A percentile compares a stretch with the other conserved stretches of the same genome.
These are phyloP conservation scores for Drosophila rhopaloa DNA, from an alignment of 1,140 invertebrate species.

Conservation along the genomic window DNA sequence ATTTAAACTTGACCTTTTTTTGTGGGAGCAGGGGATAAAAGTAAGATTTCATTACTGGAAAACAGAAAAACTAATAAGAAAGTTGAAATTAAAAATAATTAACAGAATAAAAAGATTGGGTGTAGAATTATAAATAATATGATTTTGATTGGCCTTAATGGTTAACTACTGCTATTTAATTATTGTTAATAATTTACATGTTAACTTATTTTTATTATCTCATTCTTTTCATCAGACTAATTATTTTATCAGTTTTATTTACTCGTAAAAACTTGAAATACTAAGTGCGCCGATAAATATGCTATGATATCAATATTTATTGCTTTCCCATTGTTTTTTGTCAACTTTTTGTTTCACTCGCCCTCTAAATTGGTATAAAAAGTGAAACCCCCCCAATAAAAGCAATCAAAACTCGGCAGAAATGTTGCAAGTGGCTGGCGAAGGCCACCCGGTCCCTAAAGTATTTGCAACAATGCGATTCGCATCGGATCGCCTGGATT, in stretches of 20 bases:
- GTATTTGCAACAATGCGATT: slow-evolving; percentile 14
- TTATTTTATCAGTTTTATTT: too few relatives aligned
- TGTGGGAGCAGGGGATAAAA: background rate
- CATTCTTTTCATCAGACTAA: too few relatives aligned
- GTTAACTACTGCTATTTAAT: too few relatives aligned
- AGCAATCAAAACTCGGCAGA: slow-evolving; percentile 4
- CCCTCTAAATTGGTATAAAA: background rate
- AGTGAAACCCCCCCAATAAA: slow-evolving; percentile 1
- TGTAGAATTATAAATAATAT: too few relatives aligned
- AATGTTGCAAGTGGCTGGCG: slow-evolving; percentile 20
- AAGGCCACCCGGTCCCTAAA: slow-evolving; percentile 17
- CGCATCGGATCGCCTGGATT: slow-evolving; percentile 32
- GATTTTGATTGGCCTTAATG: too few relatives aligned
- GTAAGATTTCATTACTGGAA: slow-evolving; percentile 1
- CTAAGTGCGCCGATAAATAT: background rate
- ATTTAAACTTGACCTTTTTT: slow-evolving; percentile 52
- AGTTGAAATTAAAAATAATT: background rate
- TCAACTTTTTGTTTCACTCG: slow-evolving; percentile 1
- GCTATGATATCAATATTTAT: slow-evolving; percentile 1
- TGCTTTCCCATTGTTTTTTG: background rate
- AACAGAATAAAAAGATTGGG: too few relatives aligned
- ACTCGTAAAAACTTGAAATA: too few relatives aligned
- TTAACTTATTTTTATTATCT: too few relatives aligned
- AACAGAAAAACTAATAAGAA: background rate
- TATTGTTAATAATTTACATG: too few relatives aligned